Conservation (phyloP, 1,140 invertebrate species). For the Nephila pilipes region DNA sequence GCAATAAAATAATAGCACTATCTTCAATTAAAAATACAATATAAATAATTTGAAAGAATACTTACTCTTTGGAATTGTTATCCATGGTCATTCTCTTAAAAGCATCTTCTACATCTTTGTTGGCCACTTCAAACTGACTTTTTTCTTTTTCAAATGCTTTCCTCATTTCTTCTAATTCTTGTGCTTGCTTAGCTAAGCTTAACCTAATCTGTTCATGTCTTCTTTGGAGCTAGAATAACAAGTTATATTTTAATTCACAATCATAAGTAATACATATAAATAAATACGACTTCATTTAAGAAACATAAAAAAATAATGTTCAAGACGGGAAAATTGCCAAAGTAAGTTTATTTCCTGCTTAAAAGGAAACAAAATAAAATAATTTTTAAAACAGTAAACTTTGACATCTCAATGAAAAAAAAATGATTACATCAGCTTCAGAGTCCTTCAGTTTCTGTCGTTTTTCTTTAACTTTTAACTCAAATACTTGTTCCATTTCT, state of each 20-base stretch:
- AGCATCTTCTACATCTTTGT: constrained; percentile 78
- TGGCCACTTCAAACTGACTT: constrained; percentile 79
- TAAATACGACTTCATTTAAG: too few relatives aligned
- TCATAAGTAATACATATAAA: too few relatives aligned
- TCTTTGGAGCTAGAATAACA: constrained; percentile 84
- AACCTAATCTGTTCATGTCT: constrained; percentile 87
- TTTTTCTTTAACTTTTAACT: constrained; percentile 95
- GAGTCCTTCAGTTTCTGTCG: constrained; percentile 96
- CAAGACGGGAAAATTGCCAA: too few relatives aligned
- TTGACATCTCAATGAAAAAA: background rate
- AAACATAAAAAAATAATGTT: too few relatives aligned
- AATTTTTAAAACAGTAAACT: too few relatives aligned
- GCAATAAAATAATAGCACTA: too few relatives aligned
- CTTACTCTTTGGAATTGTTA: constrained; percentile 79
- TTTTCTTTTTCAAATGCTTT: constrained; percentile 92
- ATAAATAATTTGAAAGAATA: constrained; percentile 28
- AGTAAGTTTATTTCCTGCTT: too few relatives aligned
- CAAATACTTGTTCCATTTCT: constrained; percentile 97
- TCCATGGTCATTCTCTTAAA: constrained; percentile 78
- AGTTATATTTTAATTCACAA: background rate
- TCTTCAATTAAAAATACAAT: background rate
- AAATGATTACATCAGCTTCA: constrained; percentile 88
- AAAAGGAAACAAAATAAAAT: too few relatives aligned
- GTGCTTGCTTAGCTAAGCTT: constrained; percentile 91
- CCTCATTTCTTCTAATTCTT: constrained; percentile 94